These are phyloP conservation scores for Peribatodes rhomboidaria DNA, from an alignment of 2,888 invertebrate species.

Conservation along the genomic window DNA sequence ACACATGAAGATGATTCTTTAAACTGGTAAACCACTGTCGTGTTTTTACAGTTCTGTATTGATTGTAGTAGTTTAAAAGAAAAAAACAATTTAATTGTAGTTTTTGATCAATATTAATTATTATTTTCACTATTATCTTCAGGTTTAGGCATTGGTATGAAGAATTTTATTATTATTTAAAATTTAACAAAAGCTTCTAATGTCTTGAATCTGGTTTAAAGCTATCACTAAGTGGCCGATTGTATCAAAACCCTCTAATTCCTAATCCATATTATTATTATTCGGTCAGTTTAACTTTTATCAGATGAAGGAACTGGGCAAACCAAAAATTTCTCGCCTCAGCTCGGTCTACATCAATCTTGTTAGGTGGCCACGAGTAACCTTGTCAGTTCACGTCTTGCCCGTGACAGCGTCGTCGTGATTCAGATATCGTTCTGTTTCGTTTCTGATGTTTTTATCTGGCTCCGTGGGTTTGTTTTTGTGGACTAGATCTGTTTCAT, in stretches of 20 bases:
- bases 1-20: too few species aligned
- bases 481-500: constrained; percentile 18
- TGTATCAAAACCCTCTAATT: background rate
- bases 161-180: too few species aligned
- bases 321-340: constrained; percentile 31
- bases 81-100: too few species aligned
- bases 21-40: too few species aligned
- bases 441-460: constrained; percentile 36
- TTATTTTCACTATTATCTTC: too few species aligned
- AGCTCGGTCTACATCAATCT: constrained; percentile 32
- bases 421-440: constrained; percentile 74
- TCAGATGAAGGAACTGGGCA: constrained; percentile 24
- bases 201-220: background rate
- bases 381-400: constrained; percentile 65
- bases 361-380: constrained; percentile 50
- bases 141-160: too few species aligned
- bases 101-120: too few species aligned
- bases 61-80: too few species aligned
- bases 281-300: constrained; percentile 31
- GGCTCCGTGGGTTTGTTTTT: constrained; percentile 22
- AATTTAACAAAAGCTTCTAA: too few species aligned
- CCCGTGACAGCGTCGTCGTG: constrained; percentile 70
- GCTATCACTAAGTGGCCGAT: background rate
- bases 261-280: constrained; percentile 6
- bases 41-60: too few species aligned